Evolutionary conservation across 1,140 invertebrate species (phyloP), one percentile per base, ranked within the genome.

Genomic region (Whitmania pigra): DNA sequence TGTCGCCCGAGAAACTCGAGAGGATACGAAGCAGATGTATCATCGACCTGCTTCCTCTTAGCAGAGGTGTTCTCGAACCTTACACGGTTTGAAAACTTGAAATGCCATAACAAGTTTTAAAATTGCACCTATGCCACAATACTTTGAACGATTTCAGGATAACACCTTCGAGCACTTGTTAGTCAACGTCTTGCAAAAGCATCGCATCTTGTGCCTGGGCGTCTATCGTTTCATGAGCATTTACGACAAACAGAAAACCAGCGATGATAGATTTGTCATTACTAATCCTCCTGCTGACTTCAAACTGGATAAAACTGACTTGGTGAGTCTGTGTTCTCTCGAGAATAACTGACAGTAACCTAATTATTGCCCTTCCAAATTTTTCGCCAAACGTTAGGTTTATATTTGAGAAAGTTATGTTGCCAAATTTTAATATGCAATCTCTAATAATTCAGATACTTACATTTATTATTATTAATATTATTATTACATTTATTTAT

Each of bases 141-240:
- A 57, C 2, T 57, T 9, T n/a, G 9, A n/a, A 22, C 57, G 22
- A 63, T 63, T 63, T 63, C 57, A 63, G 57, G 29, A 63, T 13
- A 20, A 63, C 29, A 31, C 29, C 57, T 63, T 63, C 29, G 57
- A 63, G 29, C 22, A 63, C 22, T 25, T 63, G 57, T n/a, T 63
- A 25, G 29, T 31, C 22, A 63, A 63, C 29, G 15, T 63, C 18
- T 31, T 63, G 57, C 29, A 22, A 7, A 63, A 63, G 29, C 22
- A 63, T 31, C 22, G 57, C 29, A 63, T 63, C 57, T 31, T 63
- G 57, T 63, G 57, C 29, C 11, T 63, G 22, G 57, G 57, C 9
- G 11, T 63, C 22, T 63, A 63, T 31, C 57, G 57, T 18, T 63
- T 63, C 22, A 25, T 63, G 13, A 31, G 22, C 22, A 63, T 25